A percentile compares a stretch with the other conserved stretches of the same genome.
phyloP scores from a whole-genome alignment of 2,797 vertebrate species.

The Thripadectes ignobilis region DNA sequence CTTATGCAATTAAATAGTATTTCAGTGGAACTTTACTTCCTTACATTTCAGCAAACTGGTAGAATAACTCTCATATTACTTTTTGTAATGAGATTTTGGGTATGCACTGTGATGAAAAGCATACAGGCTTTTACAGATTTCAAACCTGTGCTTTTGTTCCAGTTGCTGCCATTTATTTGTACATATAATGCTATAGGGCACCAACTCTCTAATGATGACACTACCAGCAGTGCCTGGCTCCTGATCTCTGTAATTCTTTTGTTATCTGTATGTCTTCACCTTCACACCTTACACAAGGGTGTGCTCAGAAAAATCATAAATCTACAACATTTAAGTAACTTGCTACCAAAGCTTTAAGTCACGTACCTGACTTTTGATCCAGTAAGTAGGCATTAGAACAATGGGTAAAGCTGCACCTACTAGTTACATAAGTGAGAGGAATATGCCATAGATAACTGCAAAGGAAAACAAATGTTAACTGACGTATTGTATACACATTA shows the following conservation, averaged over 20 bases:
- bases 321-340: background rate
- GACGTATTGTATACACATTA: background rate
- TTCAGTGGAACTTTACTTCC: background rate
- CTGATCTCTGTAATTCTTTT: background rate
- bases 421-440: slow-evolving; percentile 87
- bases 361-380: slow-evolving; percentile 84
- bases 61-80: background rate
- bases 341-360: background rate
- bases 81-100: background rate
- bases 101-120: background rate
- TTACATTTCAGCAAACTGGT: background rate
- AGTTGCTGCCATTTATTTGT: background rate
- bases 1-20: background rate
- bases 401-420: slow-evolving; percentile 77
- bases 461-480: slow-evolving; percentile 28
- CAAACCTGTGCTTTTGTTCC: background rate
- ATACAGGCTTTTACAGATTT: background rate
- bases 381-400: slow-evolving; percentile 80
- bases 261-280: accelerated
- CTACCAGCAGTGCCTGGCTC: background rate
- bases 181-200: background rate
- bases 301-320: background rate
- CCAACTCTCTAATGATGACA: background rate
- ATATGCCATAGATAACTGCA: slow-evolving; percentile 89
- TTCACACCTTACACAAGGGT: background rate